These are phyloP conservation scores for Steinernema khuongi DNA, from an alignment of 1,140 invertebrate species.

Conservation along the genomic window DNA sequence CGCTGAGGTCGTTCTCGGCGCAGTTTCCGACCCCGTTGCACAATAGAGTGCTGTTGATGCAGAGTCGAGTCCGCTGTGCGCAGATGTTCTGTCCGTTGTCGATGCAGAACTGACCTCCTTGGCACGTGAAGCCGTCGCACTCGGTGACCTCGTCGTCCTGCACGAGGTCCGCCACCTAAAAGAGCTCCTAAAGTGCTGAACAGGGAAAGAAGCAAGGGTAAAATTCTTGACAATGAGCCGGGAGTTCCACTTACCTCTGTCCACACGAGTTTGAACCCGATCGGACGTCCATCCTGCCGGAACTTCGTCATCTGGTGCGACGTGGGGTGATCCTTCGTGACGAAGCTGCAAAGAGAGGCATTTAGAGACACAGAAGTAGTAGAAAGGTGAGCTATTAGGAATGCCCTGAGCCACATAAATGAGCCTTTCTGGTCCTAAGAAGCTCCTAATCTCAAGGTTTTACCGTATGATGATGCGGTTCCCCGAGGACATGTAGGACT, in stretches of 20 bases:
- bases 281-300: neutral
- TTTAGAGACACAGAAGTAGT: too few relatives aligned
- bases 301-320: neutral
- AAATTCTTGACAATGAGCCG: too few relatives aligned
- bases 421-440: too few relatives aligned
- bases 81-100: neutral
- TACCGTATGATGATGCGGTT: neutral
- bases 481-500: neutral
- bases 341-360: too few relatives aligned
- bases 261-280: neutral
- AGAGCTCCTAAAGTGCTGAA: too few relatives aligned
- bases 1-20: neutral
- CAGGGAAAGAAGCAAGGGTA: too few relatives aligned
- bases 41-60: neutral
- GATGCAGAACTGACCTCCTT: conserved; percentile 10
- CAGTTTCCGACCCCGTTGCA: neutral
- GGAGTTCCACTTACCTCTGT: neutral
- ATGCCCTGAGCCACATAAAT: too few relatives aligned
- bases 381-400: too few relatives aligned
- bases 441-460: too few relatives aligned
- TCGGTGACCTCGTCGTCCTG: neutral
- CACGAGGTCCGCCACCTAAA: neutral
- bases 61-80: neutral
- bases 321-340: neutral
- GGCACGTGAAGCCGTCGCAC: neutral